Evolutionary conservation across 1,140 invertebrate species (phyloP), one percentile per base, ranked within the genome.

Genomic region (Tribolium madens): DNA sequence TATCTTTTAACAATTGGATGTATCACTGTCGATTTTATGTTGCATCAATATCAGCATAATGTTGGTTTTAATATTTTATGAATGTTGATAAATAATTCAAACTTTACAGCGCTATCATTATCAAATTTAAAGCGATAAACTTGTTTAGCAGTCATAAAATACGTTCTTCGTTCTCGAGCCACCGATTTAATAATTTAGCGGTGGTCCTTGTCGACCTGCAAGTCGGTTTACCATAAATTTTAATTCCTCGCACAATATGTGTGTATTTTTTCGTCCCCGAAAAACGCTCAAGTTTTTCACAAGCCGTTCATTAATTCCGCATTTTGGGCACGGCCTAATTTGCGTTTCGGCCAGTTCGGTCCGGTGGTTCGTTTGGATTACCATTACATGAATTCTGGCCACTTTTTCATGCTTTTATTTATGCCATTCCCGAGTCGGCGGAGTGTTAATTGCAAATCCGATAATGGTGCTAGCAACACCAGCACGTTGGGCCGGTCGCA

Each of bases 401-500:
- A 50, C 47, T 71, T 71, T 71, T 71, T 71, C 42, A 48, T 71
- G 47, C 68, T 71, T 47, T 71, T 71, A 71, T 71, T 71, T 71
- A 71, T 71, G 68, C 47, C 26, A 71, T 71, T 71, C 68, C 47
- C 47, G 68, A 71, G 68, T 71, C 18, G 68, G 68, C 47, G 68
- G 68, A 71, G 68, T 71, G 68, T 71, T 71, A 71, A 71, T 71
- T 71, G 68, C 68, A 71, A 71, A 71, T 71, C 47, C 68, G 68
- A 71, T 71, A 71, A 71, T 71, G 68, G 68, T 71, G 68, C 68
- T 50, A 71, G 47, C 68, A 71, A 71, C 47, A 50, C 68, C n/a
- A 71, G 42, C 47, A 71, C 47, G 47, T 71, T 48, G 36, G 68
- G 68, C 31, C 13, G 18, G 36, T 31, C 42, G 47, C 68, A 71